Conservation (phyloP, 2,888 invertebrate genomes). For the Branchinecta sandiegonensis region DNA sequence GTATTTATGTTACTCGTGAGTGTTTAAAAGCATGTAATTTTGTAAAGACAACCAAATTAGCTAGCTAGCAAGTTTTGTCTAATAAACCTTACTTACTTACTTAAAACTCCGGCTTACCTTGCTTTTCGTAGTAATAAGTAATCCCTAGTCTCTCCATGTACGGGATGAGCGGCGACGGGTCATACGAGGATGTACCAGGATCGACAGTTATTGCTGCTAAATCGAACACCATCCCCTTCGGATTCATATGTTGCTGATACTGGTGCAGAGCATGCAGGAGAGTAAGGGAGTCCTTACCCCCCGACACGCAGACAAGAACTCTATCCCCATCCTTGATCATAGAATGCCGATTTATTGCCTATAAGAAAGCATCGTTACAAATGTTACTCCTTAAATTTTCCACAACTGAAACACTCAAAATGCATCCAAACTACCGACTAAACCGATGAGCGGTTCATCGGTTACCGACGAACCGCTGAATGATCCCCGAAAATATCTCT, state of each 20-base stretch:
- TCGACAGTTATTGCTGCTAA: slow-evolving; percentile 60
- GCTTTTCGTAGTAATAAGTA: slow-evolving; percentile 59
- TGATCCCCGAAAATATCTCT: no score
- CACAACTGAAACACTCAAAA: no score
- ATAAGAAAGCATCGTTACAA: slow-evolving; percentile 26
- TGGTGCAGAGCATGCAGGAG: slow-evolving; percentile 68
- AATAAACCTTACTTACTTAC: no score
- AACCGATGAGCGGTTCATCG: no score
- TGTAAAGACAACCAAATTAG: no score
- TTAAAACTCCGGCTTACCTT: slow-evolving; percentile 35
- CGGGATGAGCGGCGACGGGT: slow-evolving; percentile 50
- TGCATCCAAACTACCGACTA: no score
- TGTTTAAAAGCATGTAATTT: no score
- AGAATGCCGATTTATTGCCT: slow-evolving; percentile 64
- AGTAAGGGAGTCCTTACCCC: slow-evolving; percentile 67
- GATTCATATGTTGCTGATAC: slow-evolving; percentile 59
- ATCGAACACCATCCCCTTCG: slow-evolving; percentile 57
- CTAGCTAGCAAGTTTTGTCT: no score
- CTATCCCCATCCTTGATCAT: slow-evolving; percentile 72
- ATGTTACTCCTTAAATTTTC: no score
- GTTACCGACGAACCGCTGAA: no score
- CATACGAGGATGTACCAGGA: slow-evolving; percentile 44
- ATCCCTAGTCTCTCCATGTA: slow-evolving; percentile 57
- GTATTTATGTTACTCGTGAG: no score
- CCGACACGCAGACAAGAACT: slow-evolving; percentile 68